phyloP scores from a whole-genome alignment of 1,140 invertebrate genomes.

The Andrena cerasifolii region DNA sequence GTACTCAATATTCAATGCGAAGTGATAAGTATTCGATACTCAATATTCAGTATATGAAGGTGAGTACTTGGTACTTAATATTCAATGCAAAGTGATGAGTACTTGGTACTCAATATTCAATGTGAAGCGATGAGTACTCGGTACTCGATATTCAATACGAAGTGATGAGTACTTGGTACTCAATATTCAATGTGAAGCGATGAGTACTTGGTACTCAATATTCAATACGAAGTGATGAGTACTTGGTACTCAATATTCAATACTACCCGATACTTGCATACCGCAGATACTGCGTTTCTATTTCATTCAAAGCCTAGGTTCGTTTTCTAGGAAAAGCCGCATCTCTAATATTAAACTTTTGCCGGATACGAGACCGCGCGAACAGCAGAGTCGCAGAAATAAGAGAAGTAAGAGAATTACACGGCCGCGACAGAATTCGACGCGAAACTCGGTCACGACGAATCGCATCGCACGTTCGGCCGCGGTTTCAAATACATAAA shows the following conservation, averaged over 20 bases:
- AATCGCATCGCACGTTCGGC: conserved; percentile 6
- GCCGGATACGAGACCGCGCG: too few species aligned
- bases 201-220: neutral
- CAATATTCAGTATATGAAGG: too few species aligned
- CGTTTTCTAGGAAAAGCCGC: too few species aligned
- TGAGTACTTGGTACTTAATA: too few species aligned
- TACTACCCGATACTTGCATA: too few species aligned
- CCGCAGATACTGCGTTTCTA: too few species aligned
- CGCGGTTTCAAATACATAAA: conserved; percentile 39
- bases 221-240: neutral
- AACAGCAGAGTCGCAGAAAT: neutral
- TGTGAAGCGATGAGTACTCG: neutral
- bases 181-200: neutral
- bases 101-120: neutral
- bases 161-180: neutral
- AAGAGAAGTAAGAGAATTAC: neutral
- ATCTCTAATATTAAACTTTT: too few species aligned
- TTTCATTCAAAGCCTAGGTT: too few species aligned
- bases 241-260: neutral
- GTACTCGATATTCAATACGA: neutral
- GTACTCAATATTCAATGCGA: too few species aligned
- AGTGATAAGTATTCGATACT: too few species aligned
- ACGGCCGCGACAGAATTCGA: neutral
- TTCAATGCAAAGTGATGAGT: too few species aligned
- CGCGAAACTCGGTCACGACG: conserved; percentile 16